Percentiles rank a stretch among this genome's conserved stretches.
Conservation (phyloP, 1,140 invertebrate species). For the Panulirus ornatus region DNA sequence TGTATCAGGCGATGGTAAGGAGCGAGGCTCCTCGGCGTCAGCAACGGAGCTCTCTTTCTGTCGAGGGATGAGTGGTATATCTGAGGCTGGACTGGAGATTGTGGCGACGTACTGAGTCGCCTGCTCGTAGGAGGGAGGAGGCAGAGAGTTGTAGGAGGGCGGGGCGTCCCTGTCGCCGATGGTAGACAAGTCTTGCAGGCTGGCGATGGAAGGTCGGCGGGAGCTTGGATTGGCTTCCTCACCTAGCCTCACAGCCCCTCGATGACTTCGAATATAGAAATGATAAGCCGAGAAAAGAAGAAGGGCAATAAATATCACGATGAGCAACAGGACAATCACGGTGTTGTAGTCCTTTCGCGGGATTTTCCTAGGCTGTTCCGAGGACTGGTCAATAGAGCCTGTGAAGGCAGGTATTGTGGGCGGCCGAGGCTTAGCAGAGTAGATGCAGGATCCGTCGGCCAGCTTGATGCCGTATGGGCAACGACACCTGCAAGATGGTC, state of each 20-base stretch:
- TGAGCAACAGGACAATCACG: background rate
- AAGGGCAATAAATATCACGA: background rate
- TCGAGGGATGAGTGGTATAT: background rate
- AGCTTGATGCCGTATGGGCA: background rate
- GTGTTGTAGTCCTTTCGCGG: no score
- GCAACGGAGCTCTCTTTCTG: background rate
- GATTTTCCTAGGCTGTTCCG: no score
- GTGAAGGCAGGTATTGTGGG: background rate
- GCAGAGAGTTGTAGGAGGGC: background rate
- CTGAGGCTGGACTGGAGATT: background rate
- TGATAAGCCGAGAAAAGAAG: no score
- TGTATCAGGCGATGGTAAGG: background rate
- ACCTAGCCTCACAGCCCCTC: no score
- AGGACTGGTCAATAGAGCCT: background rate
- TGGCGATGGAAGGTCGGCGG: background rate
- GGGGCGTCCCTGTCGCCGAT: background rate
- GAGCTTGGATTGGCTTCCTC: background rate
- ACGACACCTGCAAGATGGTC: background rate
- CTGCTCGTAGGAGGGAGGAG: slow-evolving; percentile 37
- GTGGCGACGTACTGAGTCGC: background rate
- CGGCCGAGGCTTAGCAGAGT: background rate
- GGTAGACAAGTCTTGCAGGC: background rate
- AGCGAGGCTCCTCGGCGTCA: background rate
- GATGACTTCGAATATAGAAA: background rate
- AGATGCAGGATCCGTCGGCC: background rate